Evolutionary conservation across 2,888 invertebrate genomes (phyloP).

Genomic region (Masnerella sp.): DNA sequence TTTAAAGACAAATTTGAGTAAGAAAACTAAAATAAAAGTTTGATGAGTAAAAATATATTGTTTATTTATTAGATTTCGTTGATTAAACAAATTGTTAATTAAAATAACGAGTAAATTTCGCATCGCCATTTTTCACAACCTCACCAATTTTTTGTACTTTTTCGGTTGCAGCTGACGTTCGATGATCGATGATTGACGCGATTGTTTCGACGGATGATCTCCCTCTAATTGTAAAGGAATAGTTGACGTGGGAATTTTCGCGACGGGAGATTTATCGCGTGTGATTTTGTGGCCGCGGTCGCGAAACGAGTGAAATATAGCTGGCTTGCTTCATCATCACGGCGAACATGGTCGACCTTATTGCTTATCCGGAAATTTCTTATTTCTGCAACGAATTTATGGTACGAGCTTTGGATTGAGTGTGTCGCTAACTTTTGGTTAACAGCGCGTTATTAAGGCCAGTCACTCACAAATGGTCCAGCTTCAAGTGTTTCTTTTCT

Average conservation of each 20-base stretch:
- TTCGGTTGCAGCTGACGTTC: not conserved
- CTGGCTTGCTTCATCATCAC: slow-evolving; percentile 28
- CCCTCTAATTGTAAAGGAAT: slow-evolving; percentile 24
- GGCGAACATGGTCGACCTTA: slow-evolving; percentile 73
- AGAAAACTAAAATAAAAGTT: too few relatives aligned
- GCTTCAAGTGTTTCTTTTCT: not conserved
- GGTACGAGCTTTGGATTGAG: slow-evolving; percentile 64
- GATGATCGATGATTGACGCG: slow-evolving; percentile 19
- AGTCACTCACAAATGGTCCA: slow-evolving; percentile 5
- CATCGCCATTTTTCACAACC: too few relatives aligned
- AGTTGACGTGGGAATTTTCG: slow-evolving; percentile 24
- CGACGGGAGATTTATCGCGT: slow-evolving; percentile 33
- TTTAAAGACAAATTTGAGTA: too few relatives aligned
- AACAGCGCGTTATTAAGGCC: slow-evolving; percentile 14
- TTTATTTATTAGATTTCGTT: too few relatives aligned
- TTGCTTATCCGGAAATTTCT: slow-evolving; percentile 73
- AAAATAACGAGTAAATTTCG: too few relatives aligned
- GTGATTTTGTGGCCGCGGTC: slow-evolving; percentile 28
- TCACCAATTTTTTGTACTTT: slow-evolving; percentile 1
- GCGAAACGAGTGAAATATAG: slow-evolving; percentile 31
- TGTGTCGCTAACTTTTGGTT: slow-evolving; percentile 27
- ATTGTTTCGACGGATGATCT: slow-evolving; percentile 24
- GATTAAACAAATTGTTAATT: too few relatives aligned
- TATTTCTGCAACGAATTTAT: slow-evolving; percentile 73
- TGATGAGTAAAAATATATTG: too few relatives aligned